Evolutionary conservation across 2,888 invertebrate species (phyloP), one percentile per base, ranked within the genome.

Genomic region (Neoscelio sp.): DNA sequence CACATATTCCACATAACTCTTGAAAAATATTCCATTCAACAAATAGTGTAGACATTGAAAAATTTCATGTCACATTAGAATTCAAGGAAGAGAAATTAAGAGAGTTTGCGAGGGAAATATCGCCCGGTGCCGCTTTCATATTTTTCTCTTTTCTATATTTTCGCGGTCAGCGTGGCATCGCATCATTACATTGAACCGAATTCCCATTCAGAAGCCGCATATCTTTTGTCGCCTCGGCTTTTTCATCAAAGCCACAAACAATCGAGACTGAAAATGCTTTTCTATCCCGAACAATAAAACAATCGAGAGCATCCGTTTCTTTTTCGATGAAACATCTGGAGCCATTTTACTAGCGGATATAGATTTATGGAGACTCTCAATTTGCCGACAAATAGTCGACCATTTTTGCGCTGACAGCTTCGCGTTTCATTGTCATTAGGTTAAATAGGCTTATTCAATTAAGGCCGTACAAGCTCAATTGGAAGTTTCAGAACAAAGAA

Each of bases 201-300:
- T 78, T 35, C 48, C 73, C 48, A 73, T 78, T 78, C 62, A 73
- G 26, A 15, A 18, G 30, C 60, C 38, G 60, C 38, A 42, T 48
- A 78, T 78, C 77, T 74, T 75, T 78, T 67, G 77, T 80, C 67
- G 62, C 71, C 52, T 65, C 50, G 56, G 56, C 62, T 78, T 80
- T 80, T 80, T 80, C 80, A 78, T 74, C 75, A 52, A 71, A 75
- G 46, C 74, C 74, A 33, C 80, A 74, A 80, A 80, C 77, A 80
- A 78, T 78, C 65, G 80, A 48, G 73, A 77, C 52, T 50, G 74
- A 77, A 77, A 80, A 80, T 74, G 70, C 77, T 54, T 80, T 80
- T 80, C 77, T 75, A 80, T 78, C 44, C 67, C 7, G 33, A 70
- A 60, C 70, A 78, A 80, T 77, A 80, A 78, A 77, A 77, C 76